Evolutionary conservation across 2,113 vertebrate species (phyloP), one percentile per base, ranked within the genome.

Genomic region (Illadopsis cleaveri): DNA sequence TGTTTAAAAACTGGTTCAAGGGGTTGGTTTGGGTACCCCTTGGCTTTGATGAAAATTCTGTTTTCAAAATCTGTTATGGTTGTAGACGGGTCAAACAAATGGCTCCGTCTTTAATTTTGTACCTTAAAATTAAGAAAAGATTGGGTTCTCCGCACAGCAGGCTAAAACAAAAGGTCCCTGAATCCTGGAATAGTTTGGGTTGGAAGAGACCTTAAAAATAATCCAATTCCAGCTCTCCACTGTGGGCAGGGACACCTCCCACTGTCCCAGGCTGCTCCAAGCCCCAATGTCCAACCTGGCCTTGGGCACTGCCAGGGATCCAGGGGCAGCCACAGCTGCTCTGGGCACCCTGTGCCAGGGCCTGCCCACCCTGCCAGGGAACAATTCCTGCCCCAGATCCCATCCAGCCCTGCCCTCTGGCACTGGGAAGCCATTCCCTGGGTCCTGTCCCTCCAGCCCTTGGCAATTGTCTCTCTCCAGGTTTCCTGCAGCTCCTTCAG

Each of bases 131-230:
- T 57, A 5, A n/a, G 27, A 50, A 4, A 54, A 54, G 44, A 23
- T 79, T 38, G 44, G 9, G 51, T 10, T 60, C 40, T n/a, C 33
- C 16, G 44, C n/a, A 47, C 12, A 48, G 25, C 13, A 35, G 22
- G 23, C 45, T 84, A 11, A 79, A 94, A 66, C 22, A 53, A 57
- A 83, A 86, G 56, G 60, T 6, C 38, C 21, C 18, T 11, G 19
- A 38, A 20, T 14, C 15, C 24, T 45, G 51, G 48, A 25, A 12
- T 12, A 40, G 23, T 23, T 45, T 78, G 56, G 23, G 15, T 2
- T n/a, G 47, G 8, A 1, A 47, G 5, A 6, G 18, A 24, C 19
- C 6, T 24, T 2, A 24, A 61, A 38, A 19, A 12, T 4, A 1
- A 38, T 9, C 9, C 37, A 60, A 5, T 19, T 10, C 45, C 73